A percentile compares a stretch with the other conserved stretches of the same genome.
phyloP scores from a whole-genome alignment of 2,797 vertebrate genomes.

The Cirrhinus molitorella region DNA sequence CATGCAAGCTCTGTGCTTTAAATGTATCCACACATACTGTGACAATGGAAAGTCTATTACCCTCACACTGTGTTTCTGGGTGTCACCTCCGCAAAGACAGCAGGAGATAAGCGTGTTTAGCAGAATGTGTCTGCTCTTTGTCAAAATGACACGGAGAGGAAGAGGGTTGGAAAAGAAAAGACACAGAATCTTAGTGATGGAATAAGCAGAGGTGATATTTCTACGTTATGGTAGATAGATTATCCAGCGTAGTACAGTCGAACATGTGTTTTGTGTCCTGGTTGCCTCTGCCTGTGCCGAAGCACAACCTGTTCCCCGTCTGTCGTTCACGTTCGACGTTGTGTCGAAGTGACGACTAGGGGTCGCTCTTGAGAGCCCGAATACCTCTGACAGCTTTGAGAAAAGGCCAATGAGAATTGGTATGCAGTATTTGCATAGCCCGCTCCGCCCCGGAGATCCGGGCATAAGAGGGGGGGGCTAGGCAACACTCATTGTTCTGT shows the following conservation, averaged over 20 bases:
- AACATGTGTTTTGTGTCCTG: constrained; percentile 24
- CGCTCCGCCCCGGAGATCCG: too few species aligned
- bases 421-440: too few species aligned
- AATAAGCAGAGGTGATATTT: constrained; percentile 20
- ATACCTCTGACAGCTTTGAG: too few species aligned
- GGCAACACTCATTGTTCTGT: too few species aligned
- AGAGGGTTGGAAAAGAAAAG: constrained; percentile 33
- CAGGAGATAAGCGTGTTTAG: constrained; percentile 33
- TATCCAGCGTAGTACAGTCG: constrained; percentile 1
- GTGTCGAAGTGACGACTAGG: too few species aligned
- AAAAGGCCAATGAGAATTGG: too few species aligned
- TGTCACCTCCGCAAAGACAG: constrained; percentile 41
- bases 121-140: constrained; percentile 44
- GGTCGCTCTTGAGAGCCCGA: too few species aligned
- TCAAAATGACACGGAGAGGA: constrained; percentile 44
- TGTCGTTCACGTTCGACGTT: too few species aligned
- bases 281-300: neutral
- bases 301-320: neutral
- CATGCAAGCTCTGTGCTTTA: constrained; percentile 3
- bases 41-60: constrained; percentile 21
- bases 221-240: neutral
- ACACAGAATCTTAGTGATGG: neutral
- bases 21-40: constrained; percentile 31
- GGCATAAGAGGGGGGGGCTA: too few species aligned
- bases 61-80: constrained; percentile 26